Base-by-base conservation (phyloP, 2,888 invertebrate genomes). In the Periphyllus acericola region DNA sequence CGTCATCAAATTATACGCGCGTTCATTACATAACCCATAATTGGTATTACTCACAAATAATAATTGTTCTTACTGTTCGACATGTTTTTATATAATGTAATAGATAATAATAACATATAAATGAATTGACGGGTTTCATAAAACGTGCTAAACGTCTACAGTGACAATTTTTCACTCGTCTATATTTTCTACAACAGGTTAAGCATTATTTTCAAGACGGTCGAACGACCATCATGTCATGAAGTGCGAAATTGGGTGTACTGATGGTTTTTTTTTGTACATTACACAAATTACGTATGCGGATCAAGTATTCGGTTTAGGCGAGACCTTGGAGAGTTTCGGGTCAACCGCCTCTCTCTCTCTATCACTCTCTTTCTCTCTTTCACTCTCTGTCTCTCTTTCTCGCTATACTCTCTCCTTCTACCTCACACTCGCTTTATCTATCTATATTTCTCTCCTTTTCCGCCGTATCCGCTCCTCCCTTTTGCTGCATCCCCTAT, bases 211-310 rank as follows among this genome's bases (percentile, higher is more conserved):
- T 68, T 68, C n/a, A 29, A 32, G 21, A 36, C 52, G 32, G 66
- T 60, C 46, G 25, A 60, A 84, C 29, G 8, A 46, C 25, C 29
- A 17, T 46, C 40, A 66, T 66, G 29, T 75, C 75, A 79, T 52
- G 55, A 80, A 86, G 72, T 72, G 60, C n/a, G 17, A 86, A 86
- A 72, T 55, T 80, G 14, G 72, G 36, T 72, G 21, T 86, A 29
- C 36, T 29, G 21, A 72, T 5, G 25, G 1, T 86, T 86, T 86
- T 85, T 6, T 46, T 79, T 71, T 79, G 6, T 40, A 72, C 40
- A 60, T 55, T 36, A 78, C 34, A 52, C 68, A 60, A 79, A 86
- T 86, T 86, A 79, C 60, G 86, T 86, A 86, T 86, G 86, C 86
- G 60, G 52, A 72, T 80, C 80, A 86, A 72, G 80, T 86, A 78